A percentile compares a stretch with the other conserved stretches of the same genome.
These are phyloP conservation scores for Orthonevra nobilis DNA, from an alignment of 2,888 invertebrate species.

Conservation along the genomic window DNA sequence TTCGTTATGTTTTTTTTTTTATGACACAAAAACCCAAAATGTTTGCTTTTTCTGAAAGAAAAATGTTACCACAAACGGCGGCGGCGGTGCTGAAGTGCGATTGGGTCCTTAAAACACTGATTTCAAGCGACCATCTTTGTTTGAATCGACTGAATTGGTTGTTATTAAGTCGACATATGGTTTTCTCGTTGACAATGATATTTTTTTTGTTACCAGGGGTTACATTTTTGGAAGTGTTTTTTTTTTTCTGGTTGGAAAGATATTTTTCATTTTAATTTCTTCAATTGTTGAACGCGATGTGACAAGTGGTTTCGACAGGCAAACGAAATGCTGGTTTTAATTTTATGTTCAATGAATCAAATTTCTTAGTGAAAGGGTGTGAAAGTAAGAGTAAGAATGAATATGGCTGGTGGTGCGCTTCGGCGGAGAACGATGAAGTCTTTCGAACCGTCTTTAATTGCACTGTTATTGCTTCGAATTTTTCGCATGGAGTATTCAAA, in stretches of 20 bases:
- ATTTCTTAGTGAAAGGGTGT: too few relatives aligned
- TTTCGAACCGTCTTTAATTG: too few relatives aligned
- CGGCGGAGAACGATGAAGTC: too few relatives aligned
- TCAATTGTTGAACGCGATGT: constrained; percentile 22
- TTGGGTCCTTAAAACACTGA: constrained; percentile 47
- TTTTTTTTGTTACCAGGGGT: constrained; percentile 27
- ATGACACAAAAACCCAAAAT: constrained; percentile 38
- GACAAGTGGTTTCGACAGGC: constrained; percentile 55
- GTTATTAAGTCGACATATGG: constrained; percentile 44
- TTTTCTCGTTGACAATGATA: constrained; percentile 35
- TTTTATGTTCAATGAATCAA: too few relatives aligned
- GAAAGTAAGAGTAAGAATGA: too few relatives aligned
- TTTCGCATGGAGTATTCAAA: too few relatives aligned
- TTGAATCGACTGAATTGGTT: constrained; percentile 33
- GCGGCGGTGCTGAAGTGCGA: constrained; percentile 45
- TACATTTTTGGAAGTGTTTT: too few relatives aligned
- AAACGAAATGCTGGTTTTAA: constrained; percentile 6
- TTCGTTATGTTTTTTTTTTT: constrained; percentile 12
- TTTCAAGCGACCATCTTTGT: constrained; percentile 42
- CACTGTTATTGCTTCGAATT: too few relatives aligned
- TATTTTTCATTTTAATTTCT: constrained; percentile 29
- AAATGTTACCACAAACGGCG: constrained; percentile 59
- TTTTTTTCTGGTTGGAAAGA: too few relatives aligned
- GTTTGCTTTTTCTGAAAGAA: too few relatives aligned
- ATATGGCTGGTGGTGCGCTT: too few relatives aligned